Evolutionary conservation across 2,797 vertebrate species (phyloP).

Genomic region (Argyrosomus regius): DNA sequence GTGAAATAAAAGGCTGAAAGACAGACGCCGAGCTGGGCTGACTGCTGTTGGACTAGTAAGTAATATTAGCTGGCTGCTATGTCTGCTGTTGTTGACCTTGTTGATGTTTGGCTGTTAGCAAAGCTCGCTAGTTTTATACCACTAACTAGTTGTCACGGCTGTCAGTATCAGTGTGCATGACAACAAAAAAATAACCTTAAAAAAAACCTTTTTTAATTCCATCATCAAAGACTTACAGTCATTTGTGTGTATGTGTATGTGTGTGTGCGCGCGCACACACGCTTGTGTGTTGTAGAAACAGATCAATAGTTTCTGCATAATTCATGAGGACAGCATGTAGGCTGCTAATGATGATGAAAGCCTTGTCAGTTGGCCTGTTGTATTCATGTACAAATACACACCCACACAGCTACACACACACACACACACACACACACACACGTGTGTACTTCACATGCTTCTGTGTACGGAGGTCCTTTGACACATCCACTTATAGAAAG

Average conservation of each 20-base stretch:
- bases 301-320: conserved; percentile 83
- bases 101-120: too few relatives aligned
- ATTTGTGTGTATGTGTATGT: conserved; percentile 57
- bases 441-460: conserved; percentile 25
- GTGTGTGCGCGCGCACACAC: conserved; percentile 24
- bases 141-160: background rate
- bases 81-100: too few relatives aligned
- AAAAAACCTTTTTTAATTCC: conserved; percentile 24
- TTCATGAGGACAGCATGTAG: conserved; percentile 84
- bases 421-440: conserved; percentile 16
- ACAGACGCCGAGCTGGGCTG: too few relatives aligned
- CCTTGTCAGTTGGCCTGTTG: conserved; percentile 78
- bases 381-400: conserved; percentile 54
- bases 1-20: too few relatives aligned
- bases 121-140: too few relatives aligned
- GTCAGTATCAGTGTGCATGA: background rate
- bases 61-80: too few relatives aligned
- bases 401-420: conserved; percentile 28
- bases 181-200: conserved; percentile 3
- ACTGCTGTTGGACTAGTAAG: too few relatives aligned
- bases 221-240: conserved; percentile 43
- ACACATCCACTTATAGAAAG: conserved; percentile 54
- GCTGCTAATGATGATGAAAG: conserved; percentile 78
- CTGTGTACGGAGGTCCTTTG: conserved; percentile 19
- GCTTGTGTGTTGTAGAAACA: conserved; percentile 53